Percentiles rank a stretch among this genome's conserved stretches.
Conservation (phyloP, 2,113 vertebrate species). For the Colinus virginianus region DNA sequence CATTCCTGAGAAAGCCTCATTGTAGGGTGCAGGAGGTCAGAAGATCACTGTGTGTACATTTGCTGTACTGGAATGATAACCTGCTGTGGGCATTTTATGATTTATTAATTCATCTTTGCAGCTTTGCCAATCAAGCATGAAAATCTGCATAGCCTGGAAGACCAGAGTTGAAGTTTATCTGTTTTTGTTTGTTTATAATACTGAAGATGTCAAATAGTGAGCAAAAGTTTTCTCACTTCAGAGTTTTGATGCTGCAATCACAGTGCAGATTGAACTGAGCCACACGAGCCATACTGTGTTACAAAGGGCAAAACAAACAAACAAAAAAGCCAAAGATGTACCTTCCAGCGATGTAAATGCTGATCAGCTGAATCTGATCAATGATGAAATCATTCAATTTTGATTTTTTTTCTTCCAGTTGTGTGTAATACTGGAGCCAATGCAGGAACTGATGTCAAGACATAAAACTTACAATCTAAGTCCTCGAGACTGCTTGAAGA, state of each 20-base stretch:
- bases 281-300: neutral
- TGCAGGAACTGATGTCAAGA: constrained; percentile 99
- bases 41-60: neutral
- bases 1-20: neutral
- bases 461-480: constrained; percentile 99
- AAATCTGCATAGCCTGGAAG: constrained; percentile 8
- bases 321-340: neutral
- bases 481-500: constrained; percentile 98
- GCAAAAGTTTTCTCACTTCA: neutral
- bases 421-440: constrained; percentile 99
- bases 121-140: neutral
- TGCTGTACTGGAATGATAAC: neutral
- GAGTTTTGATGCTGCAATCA: neutral
- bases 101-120: constrained; percentile 25
- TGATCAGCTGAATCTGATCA: neutral
- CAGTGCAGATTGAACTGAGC: neutral
- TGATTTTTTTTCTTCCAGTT: constrained; percentile 83
- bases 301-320: neutral
- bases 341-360: neutral
- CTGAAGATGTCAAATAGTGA: neutral
- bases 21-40: neutral
- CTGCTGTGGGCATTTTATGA: neutral
- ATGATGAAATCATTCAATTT: constrained; percentile 3
- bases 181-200: neutral
- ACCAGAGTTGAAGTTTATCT: neutral